Conservation (phyloP, 2,888 invertebrate genomes). For the Malthinus flaveolus region DNA sequence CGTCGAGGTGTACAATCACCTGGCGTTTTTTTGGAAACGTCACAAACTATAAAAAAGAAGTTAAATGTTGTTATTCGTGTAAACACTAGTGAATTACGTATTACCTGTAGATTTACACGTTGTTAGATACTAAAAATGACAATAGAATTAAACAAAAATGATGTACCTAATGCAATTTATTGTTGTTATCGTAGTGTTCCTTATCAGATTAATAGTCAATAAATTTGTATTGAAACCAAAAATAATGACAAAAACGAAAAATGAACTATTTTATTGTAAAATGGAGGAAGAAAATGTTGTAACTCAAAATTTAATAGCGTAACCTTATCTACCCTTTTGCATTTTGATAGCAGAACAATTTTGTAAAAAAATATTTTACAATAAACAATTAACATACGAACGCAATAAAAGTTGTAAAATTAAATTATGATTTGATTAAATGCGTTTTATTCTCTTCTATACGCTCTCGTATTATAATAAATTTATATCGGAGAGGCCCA, state of each 20-base stretch:
- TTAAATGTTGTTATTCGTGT: slow-evolving; percentile 26
- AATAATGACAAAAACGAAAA: slow-evolving; percentile 5
- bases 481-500: no score
- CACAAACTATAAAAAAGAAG: slow-evolving; percentile 22
- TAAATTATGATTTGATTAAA: background rate
- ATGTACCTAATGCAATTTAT: slow-evolving; percentile 22
- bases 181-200: slow-evolving; percentile 21
- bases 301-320: slow-evolving; percentile 13
- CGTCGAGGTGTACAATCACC: slow-evolving; percentile 20
- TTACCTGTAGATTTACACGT: slow-evolving; percentile 28
- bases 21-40: slow-evolving; percentile 22
- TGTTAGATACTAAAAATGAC: slow-evolving; percentile 26
- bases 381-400: slow-evolving; percentile 4
- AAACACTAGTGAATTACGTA: slow-evolving; percentile 25
- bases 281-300: slow-evolving; percentile 7
- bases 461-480: background rate
- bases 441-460: background rate
- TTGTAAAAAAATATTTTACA: slow-evolving; percentile 20
- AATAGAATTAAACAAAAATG: slow-evolving; percentile 21
- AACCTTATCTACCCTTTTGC: slow-evolving; percentile 21
- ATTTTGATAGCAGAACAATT: slow-evolving; percentile 25
- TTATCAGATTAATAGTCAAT: background rate
- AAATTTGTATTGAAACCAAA: no score
- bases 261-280: slow-evolving; percentile 28
- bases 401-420: slow-evolving; percentile 15